Conservation (phyloP, 2,797 vertebrate species). For the Petrocephalus schoutedeni region DNA sequence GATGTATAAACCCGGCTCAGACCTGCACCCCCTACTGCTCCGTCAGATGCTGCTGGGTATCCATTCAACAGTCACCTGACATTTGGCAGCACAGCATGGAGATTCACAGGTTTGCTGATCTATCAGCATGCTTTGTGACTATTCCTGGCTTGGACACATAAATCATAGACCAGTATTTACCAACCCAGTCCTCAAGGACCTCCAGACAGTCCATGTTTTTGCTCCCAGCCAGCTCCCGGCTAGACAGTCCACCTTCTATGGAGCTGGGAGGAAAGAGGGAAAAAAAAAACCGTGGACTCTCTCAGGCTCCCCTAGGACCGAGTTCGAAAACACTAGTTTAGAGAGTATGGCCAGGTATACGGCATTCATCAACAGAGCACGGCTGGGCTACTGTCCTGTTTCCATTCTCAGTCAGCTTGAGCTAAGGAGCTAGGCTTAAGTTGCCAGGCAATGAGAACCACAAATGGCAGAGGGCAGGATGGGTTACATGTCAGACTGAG, state of each 20-base stretch:
- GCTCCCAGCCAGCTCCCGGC: not conserved
- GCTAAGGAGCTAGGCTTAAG: not conserved
- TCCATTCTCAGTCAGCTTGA: not conserved
- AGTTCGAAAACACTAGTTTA: not conserved
- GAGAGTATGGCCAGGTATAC: not conserved
- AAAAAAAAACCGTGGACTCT: not conserved
- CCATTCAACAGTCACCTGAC: conserved; percentile 11
- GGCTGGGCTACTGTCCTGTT: not conserved
- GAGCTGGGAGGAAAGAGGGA: not conserved
- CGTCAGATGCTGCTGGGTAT: not conserved
- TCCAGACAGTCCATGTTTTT: not conserved
- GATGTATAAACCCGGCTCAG: not conserved
- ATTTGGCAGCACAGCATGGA: not conserved
- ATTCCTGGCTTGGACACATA: not conserved
- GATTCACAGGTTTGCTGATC: conserved; percentile 3
- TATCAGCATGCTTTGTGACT: not conserved
- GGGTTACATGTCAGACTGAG: not conserved
- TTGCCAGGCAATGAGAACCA: not conserved
- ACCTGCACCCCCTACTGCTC: conserved; percentile 2
- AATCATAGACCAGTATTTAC: not conserved
- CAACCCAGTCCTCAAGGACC: not conserved
- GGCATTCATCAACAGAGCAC: not conserved
- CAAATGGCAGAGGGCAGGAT: not conserved
- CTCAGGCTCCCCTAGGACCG: not conserved
- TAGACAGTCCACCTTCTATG: too few relatives aligned